These are phyloP conservation scores for Sphaerophoria rueppellii DNA, from an alignment of 2,888 invertebrate species.

Conservation along the genomic window DNA sequence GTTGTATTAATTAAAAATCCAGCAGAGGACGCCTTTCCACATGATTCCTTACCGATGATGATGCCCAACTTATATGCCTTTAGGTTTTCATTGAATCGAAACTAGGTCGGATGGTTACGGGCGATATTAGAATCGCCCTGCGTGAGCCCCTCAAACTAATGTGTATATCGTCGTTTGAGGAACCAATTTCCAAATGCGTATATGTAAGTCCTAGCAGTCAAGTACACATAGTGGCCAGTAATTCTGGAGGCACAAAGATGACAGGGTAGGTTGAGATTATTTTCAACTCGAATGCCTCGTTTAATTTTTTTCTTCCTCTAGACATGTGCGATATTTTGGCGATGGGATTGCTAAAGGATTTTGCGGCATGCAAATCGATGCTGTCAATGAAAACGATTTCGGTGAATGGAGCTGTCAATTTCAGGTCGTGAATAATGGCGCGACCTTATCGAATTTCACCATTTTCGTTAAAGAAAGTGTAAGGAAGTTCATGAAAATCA, in stretches of 20 bases:
- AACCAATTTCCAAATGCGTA: slow-evolving; percentile 75
- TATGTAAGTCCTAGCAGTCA: slow-evolving; percentile 75
- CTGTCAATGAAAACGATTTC: slow-evolving; percentile 73
- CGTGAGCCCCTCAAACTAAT: slow-evolving; percentile 74
- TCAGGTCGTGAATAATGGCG: slow-evolving; percentile 38
- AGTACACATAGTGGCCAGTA: slow-evolving; percentile 75
- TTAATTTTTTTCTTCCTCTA: slow-evolving; percentile 68
- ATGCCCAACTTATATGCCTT: not conserved
- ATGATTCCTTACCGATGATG: not conserved
- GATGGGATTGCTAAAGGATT: slow-evolving; percentile 75
- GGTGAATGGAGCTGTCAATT: slow-evolving; percentile 77
- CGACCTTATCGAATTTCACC: slow-evolving; percentile 56
- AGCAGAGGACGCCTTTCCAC: not conserved
- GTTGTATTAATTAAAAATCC: slow-evolving; percentile 59
- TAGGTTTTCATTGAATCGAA: slow-evolving; percentile 75
- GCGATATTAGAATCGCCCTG: slow-evolving; percentile 59
- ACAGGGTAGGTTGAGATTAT: slow-evolving; percentile 73
- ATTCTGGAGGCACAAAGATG: slow-evolving; percentile 69
- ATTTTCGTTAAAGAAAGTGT: slow-evolving; percentile 52
- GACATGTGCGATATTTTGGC: slow-evolving; percentile 76
- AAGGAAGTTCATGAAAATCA: not conserved
- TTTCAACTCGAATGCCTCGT: slow-evolving; percentile 5
- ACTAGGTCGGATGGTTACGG: slow-evolving; percentile 74
- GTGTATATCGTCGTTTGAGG: slow-evolving; percentile 75
- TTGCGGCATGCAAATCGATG: slow-evolving; percentile 75